Percentiles rank a stretch among this genome's conserved stretches.
These are phyloP conservation scores for Erythrocebus patas DNA, from an alignment of 2,113 vertebrate genomes.

Conservation along the genomic window DNA sequence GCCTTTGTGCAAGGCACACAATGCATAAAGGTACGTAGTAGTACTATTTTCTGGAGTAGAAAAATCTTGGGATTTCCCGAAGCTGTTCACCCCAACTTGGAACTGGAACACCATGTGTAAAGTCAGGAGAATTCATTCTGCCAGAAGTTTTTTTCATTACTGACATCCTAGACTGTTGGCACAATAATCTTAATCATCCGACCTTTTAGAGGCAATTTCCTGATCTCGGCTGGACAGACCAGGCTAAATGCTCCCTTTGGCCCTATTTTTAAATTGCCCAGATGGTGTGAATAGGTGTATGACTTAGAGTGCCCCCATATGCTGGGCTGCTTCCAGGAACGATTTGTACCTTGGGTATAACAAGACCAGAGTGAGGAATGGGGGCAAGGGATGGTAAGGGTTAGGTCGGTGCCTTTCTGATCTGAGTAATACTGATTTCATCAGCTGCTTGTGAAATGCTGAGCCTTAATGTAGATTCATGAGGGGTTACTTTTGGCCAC, in stretches of 20 bases:
- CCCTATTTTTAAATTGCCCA: slow-evolving; percentile 67
- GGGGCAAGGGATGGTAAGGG: not conserved
- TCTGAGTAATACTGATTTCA: not conserved
- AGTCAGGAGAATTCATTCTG: not conserved
- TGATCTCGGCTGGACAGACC: slow-evolving; percentile 27
- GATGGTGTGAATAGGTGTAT: slow-evolving; percentile 54
- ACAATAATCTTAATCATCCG: slow-evolving; percentile 47
- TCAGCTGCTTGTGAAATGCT: not conserved
- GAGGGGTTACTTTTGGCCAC: not conserved
- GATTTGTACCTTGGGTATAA: slow-evolving; percentile 49
- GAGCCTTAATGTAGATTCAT: not conserved
- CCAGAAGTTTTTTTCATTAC: slow-evolving; percentile 5
- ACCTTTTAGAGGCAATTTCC: slow-evolving; percentile 63
- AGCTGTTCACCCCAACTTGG: not conserved
- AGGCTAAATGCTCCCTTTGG: slow-evolving; percentile 29
- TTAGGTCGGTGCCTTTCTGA: not conserved
- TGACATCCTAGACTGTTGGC: slow-evolving; percentile 1
- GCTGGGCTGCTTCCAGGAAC: slow-evolving; percentile 51
- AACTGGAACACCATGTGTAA: not conserved
- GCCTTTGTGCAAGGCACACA: not conserved
- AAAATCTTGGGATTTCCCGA: not conserved
- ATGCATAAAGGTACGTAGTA: not conserved
- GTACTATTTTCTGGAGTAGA: not conserved
- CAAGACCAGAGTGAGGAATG: not conserved
- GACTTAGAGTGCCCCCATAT: not conserved